Evolutionary conservation across 2,113 vertebrate genomes (phyloP).

Genomic region (Psettodes erumei): DNA sequence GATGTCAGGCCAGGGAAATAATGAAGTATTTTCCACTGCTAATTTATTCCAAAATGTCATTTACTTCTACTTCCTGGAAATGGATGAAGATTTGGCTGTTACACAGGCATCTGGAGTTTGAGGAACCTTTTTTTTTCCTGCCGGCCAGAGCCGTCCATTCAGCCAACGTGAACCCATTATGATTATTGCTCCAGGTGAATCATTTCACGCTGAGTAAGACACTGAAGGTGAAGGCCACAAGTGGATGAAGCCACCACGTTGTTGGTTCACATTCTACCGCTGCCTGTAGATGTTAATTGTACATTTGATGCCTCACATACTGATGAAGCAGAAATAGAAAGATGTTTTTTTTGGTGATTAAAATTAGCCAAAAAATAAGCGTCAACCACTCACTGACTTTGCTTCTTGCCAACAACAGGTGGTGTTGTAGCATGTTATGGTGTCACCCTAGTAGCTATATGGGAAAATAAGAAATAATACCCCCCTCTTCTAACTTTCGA

Average conservation of each 20-base stretch:
- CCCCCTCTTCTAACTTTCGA: constrained; percentile 6
- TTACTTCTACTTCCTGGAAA: background rate
- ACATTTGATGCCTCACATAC: background rate
- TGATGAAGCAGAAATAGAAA: background rate
- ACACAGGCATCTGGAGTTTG: background rate
- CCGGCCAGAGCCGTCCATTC: background rate
- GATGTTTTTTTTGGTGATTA: background rate
- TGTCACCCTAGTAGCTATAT: background rate
- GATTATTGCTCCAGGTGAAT: background rate
- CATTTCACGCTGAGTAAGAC: background rate
- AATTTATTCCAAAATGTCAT: background rate
- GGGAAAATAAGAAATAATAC: background rate
- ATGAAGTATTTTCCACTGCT: background rate
- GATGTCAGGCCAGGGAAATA: background rate
- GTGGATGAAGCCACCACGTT: background rate
- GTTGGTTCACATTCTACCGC: background rate
- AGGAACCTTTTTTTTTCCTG: background rate
- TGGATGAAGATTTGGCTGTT: background rate
- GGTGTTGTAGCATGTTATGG: background rate
- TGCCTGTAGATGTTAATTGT: background rate
- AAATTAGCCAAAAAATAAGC: background rate
- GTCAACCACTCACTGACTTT: constrained; percentile 1
- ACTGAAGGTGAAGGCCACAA: background rate
- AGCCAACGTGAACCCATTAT: background rate
- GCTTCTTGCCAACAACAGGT: background rate